Evolutionary conservation across 2,113 vertebrate species (phyloP).

Genomic region (Elephantulus edwardii): DNA sequence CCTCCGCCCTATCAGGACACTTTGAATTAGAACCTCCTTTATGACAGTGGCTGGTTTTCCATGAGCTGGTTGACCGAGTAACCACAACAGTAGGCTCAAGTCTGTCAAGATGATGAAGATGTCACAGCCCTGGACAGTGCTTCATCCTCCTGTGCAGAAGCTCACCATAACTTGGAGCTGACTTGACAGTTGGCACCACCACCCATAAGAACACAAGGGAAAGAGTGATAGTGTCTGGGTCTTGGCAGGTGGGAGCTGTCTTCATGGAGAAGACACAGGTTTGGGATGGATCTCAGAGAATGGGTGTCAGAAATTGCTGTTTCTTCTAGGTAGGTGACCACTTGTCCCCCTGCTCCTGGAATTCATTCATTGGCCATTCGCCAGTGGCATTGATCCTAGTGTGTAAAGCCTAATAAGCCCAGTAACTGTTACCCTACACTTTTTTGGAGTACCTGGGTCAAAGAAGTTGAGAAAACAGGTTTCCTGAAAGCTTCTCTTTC

Average conservation of each 20-base stretch:
- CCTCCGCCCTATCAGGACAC: too few relatives aligned
- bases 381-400: background rate
- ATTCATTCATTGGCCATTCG: background rate
- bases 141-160: background rate
- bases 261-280: background rate
- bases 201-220: background rate
- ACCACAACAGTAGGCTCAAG: background rate
- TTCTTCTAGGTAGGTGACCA: background rate
- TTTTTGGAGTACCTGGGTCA: background rate
- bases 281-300: background rate
- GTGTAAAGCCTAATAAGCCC: background rate
- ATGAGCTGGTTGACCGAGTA: background rate
- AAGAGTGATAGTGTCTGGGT: background rate
- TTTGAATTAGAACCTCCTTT: too few relatives aligned
- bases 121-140: background rate
- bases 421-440: background rate
- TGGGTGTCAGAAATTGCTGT: too few relatives aligned
- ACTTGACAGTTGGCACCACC: background rate
- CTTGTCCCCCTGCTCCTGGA: background rate
- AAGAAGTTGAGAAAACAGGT: background rate
- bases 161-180: background rate
- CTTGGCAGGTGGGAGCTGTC: background rate
- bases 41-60: too few relatives aligned
- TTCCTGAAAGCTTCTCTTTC: constrained; percentile 53
- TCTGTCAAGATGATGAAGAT: background rate